Conservation (phyloP, 2,113 vertebrate genomes). For the Megalops atlanticus region DNA sequence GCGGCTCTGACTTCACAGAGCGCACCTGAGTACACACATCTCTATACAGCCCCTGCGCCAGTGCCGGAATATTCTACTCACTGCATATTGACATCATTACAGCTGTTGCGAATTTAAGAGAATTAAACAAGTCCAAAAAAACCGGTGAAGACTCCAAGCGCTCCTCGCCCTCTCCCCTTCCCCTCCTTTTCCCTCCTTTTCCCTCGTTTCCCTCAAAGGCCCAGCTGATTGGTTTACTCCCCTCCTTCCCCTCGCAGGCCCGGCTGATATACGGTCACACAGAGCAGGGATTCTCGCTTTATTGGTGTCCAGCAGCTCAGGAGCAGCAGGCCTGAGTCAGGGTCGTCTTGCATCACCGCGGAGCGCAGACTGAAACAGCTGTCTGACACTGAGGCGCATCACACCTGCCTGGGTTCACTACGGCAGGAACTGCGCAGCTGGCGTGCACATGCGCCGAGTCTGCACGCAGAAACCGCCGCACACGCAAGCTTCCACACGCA, state of each 20-base stretch:
- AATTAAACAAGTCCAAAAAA: conserved; percentile 44
- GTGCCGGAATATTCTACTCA: conserved; percentile 66
- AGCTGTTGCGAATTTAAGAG: conserved; percentile 72
- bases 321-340: conserved; percentile 42
- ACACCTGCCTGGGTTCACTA: neutral
- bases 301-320: conserved; percentile 36
- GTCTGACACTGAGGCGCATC: conserved; percentile 13
- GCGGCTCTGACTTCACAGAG: conserved; percentile 66
- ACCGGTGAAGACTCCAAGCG: conserved; percentile 35
- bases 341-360: conserved; percentile 35
- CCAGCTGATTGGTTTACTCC: neutral
- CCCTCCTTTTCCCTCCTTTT: conserved; percentile 8
- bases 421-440: neutral
- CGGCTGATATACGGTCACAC: conserved; percentile 47
- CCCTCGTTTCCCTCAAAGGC: conserved; percentile 20
- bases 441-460: neutral
- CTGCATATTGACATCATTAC: conserved; percentile 73
- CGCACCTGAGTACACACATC: conserved; percentile 78
- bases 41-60: conserved; percentile 64
- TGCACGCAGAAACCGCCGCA: neutral
- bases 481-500: neutral
- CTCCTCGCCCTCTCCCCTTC: neutral
- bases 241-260: conserved; percentile 28
- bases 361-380: neutral
- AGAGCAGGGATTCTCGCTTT: conserved; percentile 15